Percentiles rank a stretch among this genome's conserved stretches.
These are phyloP conservation scores for Hippocampus mohnikei DNA, from an alignment of 2,113 vertebrate genomes.

Conservation along the genomic window DNA sequence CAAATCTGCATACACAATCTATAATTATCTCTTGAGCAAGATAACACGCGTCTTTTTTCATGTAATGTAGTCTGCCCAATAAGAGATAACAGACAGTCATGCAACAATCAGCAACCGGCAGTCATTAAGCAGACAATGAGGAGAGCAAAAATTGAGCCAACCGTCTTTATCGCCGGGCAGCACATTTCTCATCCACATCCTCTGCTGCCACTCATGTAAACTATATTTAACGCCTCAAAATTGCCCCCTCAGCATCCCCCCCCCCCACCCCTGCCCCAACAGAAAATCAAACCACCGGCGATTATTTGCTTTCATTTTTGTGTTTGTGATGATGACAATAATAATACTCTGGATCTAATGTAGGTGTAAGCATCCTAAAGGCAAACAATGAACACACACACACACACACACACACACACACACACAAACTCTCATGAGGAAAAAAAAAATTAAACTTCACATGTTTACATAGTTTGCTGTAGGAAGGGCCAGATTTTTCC, in stretches of 20 bases:
- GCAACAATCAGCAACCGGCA: slow-evolving; percentile 52
- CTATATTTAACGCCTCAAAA: slow-evolving; percentile 65
- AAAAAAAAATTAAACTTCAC: slow-evolving; percentile 7
- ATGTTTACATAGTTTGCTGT: not conserved
- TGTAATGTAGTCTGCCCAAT: slow-evolving; percentile 44
- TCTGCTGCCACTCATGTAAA: slow-evolving; percentile 54
- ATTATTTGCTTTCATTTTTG: slow-evolving; percentile 27
- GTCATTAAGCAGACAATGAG: slow-evolving; percentile 35
- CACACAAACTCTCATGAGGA: slow-evolving; percentile 1
- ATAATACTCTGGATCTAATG: slow-evolving; percentile 39
- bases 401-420: not conserved
- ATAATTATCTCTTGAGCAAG: slow-evolving; percentile 21
- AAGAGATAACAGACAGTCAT: slow-evolving; percentile 45
- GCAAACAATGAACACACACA: slow-evolving; percentile 3
- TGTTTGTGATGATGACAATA: slow-evolving; percentile 15
- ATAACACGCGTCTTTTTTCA: slow-evolving; percentile 33
- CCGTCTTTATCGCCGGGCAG: slow-evolving; percentile 57
- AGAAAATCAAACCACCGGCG: slow-evolving; percentile 37
- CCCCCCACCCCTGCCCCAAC: not conserved
- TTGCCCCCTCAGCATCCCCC: slow-evolving; percentile 39
- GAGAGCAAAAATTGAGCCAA: slow-evolving; percentile 50
- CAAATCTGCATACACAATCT: slow-evolving; percentile 7
- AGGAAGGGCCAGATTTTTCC: not conserved
- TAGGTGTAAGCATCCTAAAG: slow-evolving; percentile 22
- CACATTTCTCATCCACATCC: slow-evolving; percentile 62